These are phyloP conservation scores for Drosophila mercatorum DNA, from an alignment of 2,888 invertebrate species.

Conservation along the genomic window DNA sequence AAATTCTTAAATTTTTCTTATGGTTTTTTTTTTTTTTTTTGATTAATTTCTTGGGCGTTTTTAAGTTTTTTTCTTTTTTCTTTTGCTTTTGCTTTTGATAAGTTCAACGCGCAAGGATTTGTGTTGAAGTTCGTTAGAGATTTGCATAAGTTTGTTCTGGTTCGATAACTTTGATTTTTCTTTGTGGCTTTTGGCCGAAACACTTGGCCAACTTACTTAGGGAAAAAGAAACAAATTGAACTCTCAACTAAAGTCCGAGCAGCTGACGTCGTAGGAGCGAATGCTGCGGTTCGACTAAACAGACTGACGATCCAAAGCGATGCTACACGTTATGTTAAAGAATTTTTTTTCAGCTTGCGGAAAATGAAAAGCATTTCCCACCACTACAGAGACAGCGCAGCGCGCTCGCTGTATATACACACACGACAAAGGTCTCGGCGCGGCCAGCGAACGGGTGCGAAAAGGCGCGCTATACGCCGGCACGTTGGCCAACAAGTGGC, in stretches of 20 bases:
- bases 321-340: slow-evolving; percentile 84
- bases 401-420: slow-evolving; percentile 10
- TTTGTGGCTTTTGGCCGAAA: slow-evolving; percentile 24
- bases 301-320: slow-evolving; percentile 85
- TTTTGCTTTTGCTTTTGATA: slow-evolving; percentile 6
- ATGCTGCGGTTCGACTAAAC: slow-evolving; percentile 86
- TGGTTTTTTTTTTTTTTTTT: neutral
- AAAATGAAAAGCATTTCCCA: slow-evolving; percentile 79
- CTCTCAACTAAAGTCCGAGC: slow-evolving; percentile 85
- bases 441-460: slow-evolving; percentile 44
- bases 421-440: slow-evolving; percentile 17
- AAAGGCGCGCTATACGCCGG: slow-evolving; percentile 59
- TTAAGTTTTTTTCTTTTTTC: neutral
- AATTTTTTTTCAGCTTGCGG: slow-evolving; percentile 81
- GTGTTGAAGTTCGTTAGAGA: slow-evolving; percentile 13
- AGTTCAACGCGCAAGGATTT: slow-evolving; percentile 56
- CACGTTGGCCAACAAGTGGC: slow-evolving; percentile 45
- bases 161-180: slow-evolving; percentile 27
- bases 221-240: slow-evolving; percentile 85
- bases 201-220: slow-evolving; percentile 84
- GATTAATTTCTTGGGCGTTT: slow-evolving; percentile 15
- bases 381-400: slow-evolving; percentile 47
- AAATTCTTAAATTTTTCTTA: slow-evolving; percentile 10
- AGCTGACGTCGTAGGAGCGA: slow-evolving; percentile 85
- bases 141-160: slow-evolving; percentile 19